A percentile compares a stretch with the other conserved stretches of the same genome.
These are phyloP conservation scores for Lasiurus cinereus DNA, from an alignment of 2,113 vertebrate species.

Conservation along the genomic window DNA sequence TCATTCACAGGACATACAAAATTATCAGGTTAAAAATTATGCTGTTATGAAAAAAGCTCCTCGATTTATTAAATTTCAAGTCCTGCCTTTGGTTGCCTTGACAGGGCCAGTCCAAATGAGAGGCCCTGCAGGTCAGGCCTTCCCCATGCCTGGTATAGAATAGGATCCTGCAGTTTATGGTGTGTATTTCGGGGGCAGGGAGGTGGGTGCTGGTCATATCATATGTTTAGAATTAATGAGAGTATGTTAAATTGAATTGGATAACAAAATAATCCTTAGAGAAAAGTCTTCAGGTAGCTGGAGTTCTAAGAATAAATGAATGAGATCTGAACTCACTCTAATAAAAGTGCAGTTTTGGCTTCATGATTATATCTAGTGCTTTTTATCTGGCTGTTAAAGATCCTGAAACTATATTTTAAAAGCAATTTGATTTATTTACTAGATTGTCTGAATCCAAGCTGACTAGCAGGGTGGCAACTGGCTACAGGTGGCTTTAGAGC, in stretches of 20 bases:
- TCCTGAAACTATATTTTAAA: slow-evolving; percentile 34
- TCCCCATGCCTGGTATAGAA: background rate
- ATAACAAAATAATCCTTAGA: background rate
- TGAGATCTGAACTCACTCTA: background rate
- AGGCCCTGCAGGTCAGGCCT: too few species aligned
- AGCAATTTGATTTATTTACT: slow-evolving; percentile 1
- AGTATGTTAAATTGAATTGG: slow-evolving; percentile 7
- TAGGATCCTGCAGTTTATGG: background rate
- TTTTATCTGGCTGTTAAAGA: slow-evolving; percentile 19
- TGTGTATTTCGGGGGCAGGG: background rate
- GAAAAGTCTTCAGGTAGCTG: background rate
- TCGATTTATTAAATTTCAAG: too few species aligned
- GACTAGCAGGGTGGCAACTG: background rate
- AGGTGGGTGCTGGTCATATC: background rate
- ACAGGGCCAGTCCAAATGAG: too few species aligned
- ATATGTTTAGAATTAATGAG: background rate
- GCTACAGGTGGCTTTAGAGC: background rate
- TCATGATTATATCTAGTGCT: background rate
- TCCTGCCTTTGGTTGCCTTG: too few species aligned
- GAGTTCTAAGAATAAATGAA: background rate
- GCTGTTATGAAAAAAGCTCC: too few species aligned
- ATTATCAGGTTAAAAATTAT: too few species aligned
- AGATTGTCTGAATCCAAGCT: background rate
- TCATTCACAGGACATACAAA: too few species aligned
- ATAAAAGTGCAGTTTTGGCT: background rate